Percentiles rank a stretch among this genome's conserved stretches.
Conservation (phyloP, 2,888 invertebrate species). For the Drosophila niveifrons region DNA sequence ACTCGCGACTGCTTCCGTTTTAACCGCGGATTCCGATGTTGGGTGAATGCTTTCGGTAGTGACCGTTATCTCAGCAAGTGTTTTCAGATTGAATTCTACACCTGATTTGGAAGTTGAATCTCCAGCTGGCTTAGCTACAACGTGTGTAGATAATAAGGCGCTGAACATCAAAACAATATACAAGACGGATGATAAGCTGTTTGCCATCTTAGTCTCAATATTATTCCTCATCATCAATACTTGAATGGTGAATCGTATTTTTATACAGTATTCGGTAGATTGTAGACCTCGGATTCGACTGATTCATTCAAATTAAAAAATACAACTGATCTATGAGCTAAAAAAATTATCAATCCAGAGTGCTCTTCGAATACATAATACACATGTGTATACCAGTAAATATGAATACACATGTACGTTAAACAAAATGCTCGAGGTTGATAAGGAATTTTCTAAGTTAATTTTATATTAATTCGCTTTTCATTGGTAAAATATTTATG, state of each 20-base stretch:
- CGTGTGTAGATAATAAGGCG: slow-evolving; percentile 16
- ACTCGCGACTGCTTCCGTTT: not conserved
- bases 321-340: slow-evolving; percentile 59
- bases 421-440: no score
- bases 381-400: no score
- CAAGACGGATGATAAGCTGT: slow-evolving; percentile 10
- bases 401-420: no score
- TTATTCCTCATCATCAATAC: slow-evolving; percentile 11
- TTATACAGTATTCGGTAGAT: slow-evolving; percentile 8
- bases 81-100: not conserved
- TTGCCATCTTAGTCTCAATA: slow-evolving; percentile 27
- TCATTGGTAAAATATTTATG: no score
- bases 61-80: not conserved
- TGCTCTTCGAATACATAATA: slow-evolving; percentile 15
- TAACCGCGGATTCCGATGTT: not conserved
- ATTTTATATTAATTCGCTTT: no score
- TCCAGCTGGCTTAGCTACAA: slow-evolving; percentile 42
- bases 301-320: slow-evolving; percentile 45
- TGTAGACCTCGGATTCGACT: slow-evolving; percentile 34
- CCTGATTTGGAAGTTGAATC: not conserved
- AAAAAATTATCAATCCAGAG: slow-evolving; percentile 8
- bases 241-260: slow-evolving; percentile 15
- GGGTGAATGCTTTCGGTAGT: not conserved
- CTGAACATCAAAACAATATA: slow-evolving; percentile 26
- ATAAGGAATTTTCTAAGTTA: no score